These are phyloP conservation scores for Lanistes nyassanus DNA, from an alignment of 1,140 invertebrate genomes.

Conservation along the genomic window DNA sequence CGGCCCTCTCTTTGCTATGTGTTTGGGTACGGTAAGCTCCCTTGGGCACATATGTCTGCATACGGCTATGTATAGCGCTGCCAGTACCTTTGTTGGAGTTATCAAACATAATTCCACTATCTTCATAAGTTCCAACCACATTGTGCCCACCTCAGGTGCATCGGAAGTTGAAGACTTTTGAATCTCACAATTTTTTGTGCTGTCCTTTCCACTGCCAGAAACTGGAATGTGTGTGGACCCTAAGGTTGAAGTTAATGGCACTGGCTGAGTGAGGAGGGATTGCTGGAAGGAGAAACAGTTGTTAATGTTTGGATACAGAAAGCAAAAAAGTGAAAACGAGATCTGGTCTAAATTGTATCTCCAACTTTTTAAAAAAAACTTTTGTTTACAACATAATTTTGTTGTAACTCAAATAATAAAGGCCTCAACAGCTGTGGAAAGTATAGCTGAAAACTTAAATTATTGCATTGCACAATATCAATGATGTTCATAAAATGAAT, in stretches of 20 bases:
- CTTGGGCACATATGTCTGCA: too few species aligned
- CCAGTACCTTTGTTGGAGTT: too few species aligned
- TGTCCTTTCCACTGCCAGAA: slow-evolving; percentile 7
- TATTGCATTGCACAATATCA: slow-evolving; percentile 7
- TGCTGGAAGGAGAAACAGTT: slow-evolving; percentile 23
- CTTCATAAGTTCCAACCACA: too few species aligned
- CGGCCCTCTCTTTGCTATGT: too few species aligned
- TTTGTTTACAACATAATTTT: neutral
- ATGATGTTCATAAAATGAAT: too few species aligned
- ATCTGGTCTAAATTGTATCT: too few species aligned
- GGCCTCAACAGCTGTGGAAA: neutral
- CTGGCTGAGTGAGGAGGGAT: slow-evolving; percentile 42
- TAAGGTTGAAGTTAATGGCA: slow-evolving; percentile 25
- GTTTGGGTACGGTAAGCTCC: too few species aligned
- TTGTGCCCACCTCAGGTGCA: neutral
- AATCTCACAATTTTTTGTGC: neutral
- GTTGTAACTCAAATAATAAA: neutral
- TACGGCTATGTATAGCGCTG: too few species aligned
- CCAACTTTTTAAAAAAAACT: neutral
- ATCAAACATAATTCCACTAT: too few species aligned
- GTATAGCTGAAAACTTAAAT: neutral
- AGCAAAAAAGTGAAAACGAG: too few species aligned
- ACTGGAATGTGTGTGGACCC: slow-evolving; percentile 10
- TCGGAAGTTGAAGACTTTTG: slow-evolving; percentile 30
- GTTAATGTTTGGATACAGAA: neutral